Conservation (phyloP, 1,140 invertebrate species). For the Trinorchestia longiramus region DNA sequence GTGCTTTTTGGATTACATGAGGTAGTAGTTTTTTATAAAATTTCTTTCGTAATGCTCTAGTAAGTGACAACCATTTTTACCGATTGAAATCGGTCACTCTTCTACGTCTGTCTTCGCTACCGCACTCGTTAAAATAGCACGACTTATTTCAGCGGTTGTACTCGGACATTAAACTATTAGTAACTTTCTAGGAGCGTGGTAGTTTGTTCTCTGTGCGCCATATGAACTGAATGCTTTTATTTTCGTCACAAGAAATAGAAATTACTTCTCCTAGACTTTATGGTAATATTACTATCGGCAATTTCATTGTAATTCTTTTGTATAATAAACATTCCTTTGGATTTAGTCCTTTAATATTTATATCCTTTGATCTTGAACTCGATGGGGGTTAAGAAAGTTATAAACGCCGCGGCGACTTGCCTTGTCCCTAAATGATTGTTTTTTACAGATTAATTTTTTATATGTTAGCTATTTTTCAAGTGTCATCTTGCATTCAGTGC, state of each 20-base stretch:
- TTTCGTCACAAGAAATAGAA: background rate
- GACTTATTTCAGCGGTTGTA: background rate
- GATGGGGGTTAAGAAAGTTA: background rate
- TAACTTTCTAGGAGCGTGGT: background rate
- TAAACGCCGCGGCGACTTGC: background rate
- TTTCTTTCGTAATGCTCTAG: background rate
- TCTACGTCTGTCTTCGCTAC: background rate
- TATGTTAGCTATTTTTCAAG: background rate
- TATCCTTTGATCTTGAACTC: background rate
- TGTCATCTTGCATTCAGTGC: background rate
- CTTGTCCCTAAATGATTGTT: background rate
- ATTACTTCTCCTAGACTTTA: background rate
- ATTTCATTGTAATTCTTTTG: constrained; percentile 19
- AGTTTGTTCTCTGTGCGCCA: background rate
- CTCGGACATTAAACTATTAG: background rate
- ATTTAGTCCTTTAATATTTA: background rate
- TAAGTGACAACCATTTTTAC: background rate
- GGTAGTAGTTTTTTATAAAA: background rate
- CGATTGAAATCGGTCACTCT: background rate
- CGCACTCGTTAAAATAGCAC: background rate
- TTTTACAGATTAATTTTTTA: constrained; percentile 1
- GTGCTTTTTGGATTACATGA: background rate
- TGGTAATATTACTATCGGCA: background rate
- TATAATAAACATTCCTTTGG: constrained; percentile 38
- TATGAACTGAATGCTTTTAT: background rate